phyloP scores from a whole-genome alignment of 1,140 invertebrate species.

The Drosophila asahinai region DNA sequence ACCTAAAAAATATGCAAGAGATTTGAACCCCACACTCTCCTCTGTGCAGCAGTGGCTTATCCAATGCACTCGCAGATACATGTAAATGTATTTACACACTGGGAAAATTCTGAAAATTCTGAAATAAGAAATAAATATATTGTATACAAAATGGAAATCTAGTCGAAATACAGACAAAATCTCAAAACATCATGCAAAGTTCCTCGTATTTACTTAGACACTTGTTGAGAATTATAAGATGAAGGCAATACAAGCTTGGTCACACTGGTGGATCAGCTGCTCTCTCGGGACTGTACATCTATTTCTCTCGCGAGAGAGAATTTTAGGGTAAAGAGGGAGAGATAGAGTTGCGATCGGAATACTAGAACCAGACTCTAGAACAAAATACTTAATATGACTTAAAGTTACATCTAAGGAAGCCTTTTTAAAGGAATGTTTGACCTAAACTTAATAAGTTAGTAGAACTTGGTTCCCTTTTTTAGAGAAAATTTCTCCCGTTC shows the following conservation, averaged over 20 bases:
- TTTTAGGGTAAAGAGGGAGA: too few species aligned
- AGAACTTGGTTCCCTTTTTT: too few species aligned
- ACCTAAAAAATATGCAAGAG: slow-evolving; percentile 77
- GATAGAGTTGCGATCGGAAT: too few species aligned
- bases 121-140: too few species aligned
- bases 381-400: neutral
- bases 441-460: neutral
- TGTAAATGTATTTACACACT: slow-evolving; percentile 22
- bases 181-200: too few species aligned
- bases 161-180: neutral
- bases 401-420: neutral
- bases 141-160: neutral
- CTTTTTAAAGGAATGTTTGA: neutral
- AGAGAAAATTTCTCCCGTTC: neutral
- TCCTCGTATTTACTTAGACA: too few species aligned
- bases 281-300: too few species aligned
- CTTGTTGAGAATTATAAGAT: neutral
- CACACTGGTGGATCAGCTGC: too few species aligned
- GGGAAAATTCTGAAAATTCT: too few species aligned
- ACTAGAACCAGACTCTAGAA: too few species aligned
- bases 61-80: slow-evolving; percentile 30
- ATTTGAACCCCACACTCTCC: slow-evolving; percentile 19
- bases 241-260: neutral
- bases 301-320: too few species aligned
- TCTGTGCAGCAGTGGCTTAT: slow-evolving; percentile 31